phyloP scores from a whole-genome alignment of 2,888 invertebrate genomes.

The Drosophila birchii region DNA sequence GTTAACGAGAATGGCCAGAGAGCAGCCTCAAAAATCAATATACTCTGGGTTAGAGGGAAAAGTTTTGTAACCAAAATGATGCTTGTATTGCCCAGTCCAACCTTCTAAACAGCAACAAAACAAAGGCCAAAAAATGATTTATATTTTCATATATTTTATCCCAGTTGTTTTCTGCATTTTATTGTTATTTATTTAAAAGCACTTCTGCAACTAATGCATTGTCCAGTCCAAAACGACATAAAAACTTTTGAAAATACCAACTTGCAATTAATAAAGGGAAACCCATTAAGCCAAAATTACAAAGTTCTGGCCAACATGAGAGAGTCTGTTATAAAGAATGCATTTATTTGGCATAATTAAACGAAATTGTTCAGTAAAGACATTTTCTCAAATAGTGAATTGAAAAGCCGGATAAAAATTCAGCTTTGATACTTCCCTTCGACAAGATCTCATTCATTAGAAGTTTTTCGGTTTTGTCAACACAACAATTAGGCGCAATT shows the following conservation, averaged over 20 bases:
- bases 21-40: conserved; percentile 8
- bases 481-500: conserved; percentile 71
- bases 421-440: conserved; percentile 12
- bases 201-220: conserved; percentile 27
- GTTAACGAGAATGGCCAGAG: conserved; percentile 50
- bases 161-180: conserved; percentile 27
- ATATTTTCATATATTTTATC: conserved; percentile 53
- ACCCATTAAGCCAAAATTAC: conserved; percentile 8
- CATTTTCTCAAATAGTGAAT: not conserved
- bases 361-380: not conserved
- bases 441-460: conserved; percentile 34
- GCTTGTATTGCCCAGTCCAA: not conserved
- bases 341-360: conserved; percentile 4
- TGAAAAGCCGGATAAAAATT: not conserved
- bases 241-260: not conserved
- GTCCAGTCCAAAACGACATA: not conserved
- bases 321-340: not conserved
- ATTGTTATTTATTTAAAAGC: conserved; percentile 38
- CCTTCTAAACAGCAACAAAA: not conserved
- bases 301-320: not conserved
- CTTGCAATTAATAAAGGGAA: conserved; percentile 24
- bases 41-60: not conserved
- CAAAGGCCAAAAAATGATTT: conserved; percentile 27
- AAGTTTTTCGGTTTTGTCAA: conserved; percentile 61
- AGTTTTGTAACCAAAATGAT: conserved; percentile 4